phyloP scores from a whole-genome alignment of 2,888 invertebrate species.

The Drosophila formosana region DNA sequence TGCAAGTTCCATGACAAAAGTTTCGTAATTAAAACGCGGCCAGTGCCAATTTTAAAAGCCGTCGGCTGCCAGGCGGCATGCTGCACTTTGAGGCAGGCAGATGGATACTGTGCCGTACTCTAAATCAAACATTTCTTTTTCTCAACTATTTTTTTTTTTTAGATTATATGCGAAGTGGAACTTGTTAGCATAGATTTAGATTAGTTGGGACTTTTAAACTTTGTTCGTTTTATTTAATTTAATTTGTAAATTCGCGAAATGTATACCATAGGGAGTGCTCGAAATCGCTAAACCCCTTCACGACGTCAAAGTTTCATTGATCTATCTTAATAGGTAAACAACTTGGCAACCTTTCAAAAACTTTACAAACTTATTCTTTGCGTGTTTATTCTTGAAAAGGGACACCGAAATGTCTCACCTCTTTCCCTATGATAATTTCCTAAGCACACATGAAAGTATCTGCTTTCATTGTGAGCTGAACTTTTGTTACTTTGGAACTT shows the following conservation, averaged over 20 bases:
- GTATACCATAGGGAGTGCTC: background rate
- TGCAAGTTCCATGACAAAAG: constrained; percentile 64
- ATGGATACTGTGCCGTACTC: constrained; percentile 32
- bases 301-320: constrained; percentile 24
- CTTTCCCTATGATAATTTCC: constrained; percentile 29
- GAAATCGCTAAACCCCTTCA: background rate
- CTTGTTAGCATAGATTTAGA: constrained; percentile 43
- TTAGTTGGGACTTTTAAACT: constrained; percentile 14
- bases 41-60: constrained; percentile 41
- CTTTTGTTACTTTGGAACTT: constrained; percentile 38
- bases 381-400: constrained; percentile 1
- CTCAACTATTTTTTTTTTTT: background rate
- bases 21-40: constrained; percentile 71
- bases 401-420: background rate
- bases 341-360: constrained; percentile 22
- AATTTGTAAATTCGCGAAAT: constrained; percentile 2
- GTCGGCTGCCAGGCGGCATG: background rate
- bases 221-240: constrained; percentile 3
- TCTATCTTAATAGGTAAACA: constrained; percentile 42
- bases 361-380: constrained; percentile 16
- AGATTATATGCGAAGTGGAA: constrained; percentile 27
- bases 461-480: constrained; percentile 27
- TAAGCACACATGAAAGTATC: constrained; percentile 15
- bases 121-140: constrained; percentile 47
- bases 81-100: constrained; percentile 34